Evolutionary conservation across 2,113 vertebrate species (phyloP).

Genomic region (Albula goreensis): DNA sequence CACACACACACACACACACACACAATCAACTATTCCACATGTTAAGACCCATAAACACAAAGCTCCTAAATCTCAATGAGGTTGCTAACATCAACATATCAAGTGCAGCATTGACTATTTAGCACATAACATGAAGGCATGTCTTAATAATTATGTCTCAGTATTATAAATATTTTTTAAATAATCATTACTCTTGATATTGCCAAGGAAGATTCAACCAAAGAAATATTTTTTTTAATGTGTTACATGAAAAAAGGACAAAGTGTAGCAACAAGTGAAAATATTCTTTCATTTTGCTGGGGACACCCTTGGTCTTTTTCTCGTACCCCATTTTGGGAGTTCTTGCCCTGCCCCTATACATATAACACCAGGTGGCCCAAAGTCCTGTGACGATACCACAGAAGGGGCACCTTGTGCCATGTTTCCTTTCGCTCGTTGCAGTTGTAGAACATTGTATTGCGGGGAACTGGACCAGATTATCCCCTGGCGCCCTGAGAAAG

Average conservation of each 20-base stretch:
- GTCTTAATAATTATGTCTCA: too few species aligned
- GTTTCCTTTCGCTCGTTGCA: neutral
- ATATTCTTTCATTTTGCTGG: neutral
- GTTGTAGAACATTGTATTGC: neutral
- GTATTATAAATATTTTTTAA: neutral
- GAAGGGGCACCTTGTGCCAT: neutral
- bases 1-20: neutral
- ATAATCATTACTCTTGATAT: neutral
- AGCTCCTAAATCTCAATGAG: neutral
- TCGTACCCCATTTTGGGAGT: neutral
- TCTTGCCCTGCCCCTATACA: neutral
- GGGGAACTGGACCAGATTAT: neutral
- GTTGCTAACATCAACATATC: neutral
- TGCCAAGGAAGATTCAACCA: neutral
- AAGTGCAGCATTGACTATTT: neutral
- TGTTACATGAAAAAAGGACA: neutral
- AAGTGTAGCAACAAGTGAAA: neutral
- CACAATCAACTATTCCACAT: neutral
- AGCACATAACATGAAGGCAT: neutral
- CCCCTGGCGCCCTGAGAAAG: neutral
- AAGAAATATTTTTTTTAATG: neutral
- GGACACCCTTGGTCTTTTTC: neutral
- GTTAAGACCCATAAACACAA: neutral
- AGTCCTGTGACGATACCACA: neutral
- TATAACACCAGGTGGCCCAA: neutral